Evolutionary conservation across 1,140 invertebrate species (phyloP).

Genomic region (Drosophila varians): DNA sequence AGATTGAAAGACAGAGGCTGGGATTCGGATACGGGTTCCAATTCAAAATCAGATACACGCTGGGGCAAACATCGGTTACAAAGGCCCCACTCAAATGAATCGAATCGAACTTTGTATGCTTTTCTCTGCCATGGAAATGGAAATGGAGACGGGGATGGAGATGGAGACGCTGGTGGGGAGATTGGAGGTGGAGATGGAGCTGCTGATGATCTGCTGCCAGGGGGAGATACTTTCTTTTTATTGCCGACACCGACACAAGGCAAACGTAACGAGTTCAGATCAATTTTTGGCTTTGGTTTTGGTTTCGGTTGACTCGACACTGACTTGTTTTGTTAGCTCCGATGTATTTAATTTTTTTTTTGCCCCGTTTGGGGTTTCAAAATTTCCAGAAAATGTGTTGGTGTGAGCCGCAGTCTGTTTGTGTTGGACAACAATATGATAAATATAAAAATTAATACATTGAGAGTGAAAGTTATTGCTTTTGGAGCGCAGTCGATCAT

Average conservation of each 20-base stretch:
- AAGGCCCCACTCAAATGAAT: constrained; percentile 55
- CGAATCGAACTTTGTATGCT: constrained; percentile 60
- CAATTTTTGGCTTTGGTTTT: constrained; percentile 75
- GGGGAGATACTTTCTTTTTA: constrained; percentile 80
- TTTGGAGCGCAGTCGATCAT: constrained; percentile 67
- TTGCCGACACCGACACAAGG: constrained; percentile 66
- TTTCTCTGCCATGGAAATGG: constrained; percentile 4
- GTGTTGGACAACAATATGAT: constrained; percentile 77
- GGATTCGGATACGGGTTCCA: constrained; percentile 8
- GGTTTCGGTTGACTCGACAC: constrained; percentile 65
- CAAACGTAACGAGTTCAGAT: constrained; percentile 80
- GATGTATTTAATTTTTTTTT: constrained; percentile 42
- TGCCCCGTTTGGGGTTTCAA: constrained; percentile 40
- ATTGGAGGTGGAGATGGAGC: constrained; percentile 20
- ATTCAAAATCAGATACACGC: constrained; percentile 25
- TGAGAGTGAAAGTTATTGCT: constrained; percentile 83
- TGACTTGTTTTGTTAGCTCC: constrained; percentile 60
- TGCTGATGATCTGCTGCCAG: constrained; percentile 57
- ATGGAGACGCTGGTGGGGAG: constrained; percentile 18
- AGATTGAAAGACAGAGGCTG: constrained; percentile 23
- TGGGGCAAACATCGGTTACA: constrained; percentile 43
- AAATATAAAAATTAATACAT: constrained; percentile 83
- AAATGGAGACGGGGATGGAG: constrained; percentile 17
- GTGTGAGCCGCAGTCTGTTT: constrained; percentile 14
- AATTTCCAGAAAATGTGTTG: constrained; percentile 51